Evolutionary conservation across 1,140 invertebrate genomes (phyloP), one percentile per base, ranked within the genome.

Genomic region (Platorchestia sp.): DNA sequence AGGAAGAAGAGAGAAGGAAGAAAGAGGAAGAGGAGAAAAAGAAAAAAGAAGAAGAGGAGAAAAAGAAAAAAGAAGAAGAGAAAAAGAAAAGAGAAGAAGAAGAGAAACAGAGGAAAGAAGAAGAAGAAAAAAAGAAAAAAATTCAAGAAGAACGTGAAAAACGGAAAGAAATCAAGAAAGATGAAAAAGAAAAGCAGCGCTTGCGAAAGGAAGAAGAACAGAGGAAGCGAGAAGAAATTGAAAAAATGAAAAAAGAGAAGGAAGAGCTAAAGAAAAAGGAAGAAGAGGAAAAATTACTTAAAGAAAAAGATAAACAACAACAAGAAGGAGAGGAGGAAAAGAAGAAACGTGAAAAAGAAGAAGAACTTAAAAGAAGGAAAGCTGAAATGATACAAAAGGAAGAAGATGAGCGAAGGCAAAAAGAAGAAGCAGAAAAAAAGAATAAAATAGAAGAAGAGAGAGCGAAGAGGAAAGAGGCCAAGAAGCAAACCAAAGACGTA

Each of bases 401-500:
- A 93, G 91, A 93, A 44, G 42, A 89, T 89, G 87, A 89, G 5
- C 87, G 87, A 42, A 89, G 27, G 36, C 41, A 44, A 45, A 93
- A 45, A 47, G 22, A 93, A 93, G 91, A 93, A n/a, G 91, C 43
- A 41, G 45, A 93, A 40, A 93, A 44, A 36, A 44, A 44, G 45
- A 93, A 93, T 36, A 45, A 93, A 47, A 93, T 93, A 45, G 91
- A 93, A 47, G 91, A 93, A 93, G 91, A 93, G 40, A 44, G 91
- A 93, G 91, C 91, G 1, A 93, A 44, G 5, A 93, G 91, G 45
- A 93, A 93, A 93, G 91, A 45, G 5, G 91, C 91, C 40, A 93
- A 93, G 45, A 93, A 93, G 44, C 91, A 93, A 47, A 45, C 7
- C n/a, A 95, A 95, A 51, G 95, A 87, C 10, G 7, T 95, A 3